phyloP scores from a whole-genome alignment of 2,113 vertebrate species.

The Poeciliopsis retropinna region DNA sequence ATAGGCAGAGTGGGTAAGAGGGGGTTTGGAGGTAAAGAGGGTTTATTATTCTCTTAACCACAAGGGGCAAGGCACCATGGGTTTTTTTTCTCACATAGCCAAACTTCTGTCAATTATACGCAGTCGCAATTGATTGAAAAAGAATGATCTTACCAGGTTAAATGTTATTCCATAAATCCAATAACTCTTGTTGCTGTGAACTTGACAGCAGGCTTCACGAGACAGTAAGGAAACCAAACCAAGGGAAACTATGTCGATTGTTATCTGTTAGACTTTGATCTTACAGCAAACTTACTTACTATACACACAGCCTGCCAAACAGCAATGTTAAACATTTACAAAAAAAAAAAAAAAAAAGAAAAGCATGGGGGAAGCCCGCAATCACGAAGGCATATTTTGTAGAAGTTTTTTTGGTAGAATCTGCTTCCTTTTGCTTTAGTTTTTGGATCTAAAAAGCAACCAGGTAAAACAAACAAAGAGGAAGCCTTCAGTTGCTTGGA shows the following conservation, averaged over 20 bases:
- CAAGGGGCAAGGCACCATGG: constrained; percentile 28
- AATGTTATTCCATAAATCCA: constrained; percentile 5
- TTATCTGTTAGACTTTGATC: constrained; percentile 62
- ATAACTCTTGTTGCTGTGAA: neutral
- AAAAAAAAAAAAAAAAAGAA: neutral
- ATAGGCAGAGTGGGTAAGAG: constrained; percentile 23
- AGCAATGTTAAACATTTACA: constrained; percentile 64
- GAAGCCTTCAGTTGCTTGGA: constrained; percentile 66
- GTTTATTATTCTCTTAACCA: constrained; percentile 67
- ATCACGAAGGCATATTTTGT: neutral
- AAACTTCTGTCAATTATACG: constrained; percentile 28
- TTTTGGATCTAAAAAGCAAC: neutral
- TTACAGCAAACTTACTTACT: constrained; percentile 24
- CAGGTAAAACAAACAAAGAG: constrained; percentile 8
- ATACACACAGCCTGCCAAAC: constrained; percentile 13
- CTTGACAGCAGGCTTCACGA: neutral
- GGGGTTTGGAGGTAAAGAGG: constrained; percentile 14
- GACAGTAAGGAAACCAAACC: neutral
- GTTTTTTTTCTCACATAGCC: constrained; percentile 25
- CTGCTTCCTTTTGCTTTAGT: neutral
- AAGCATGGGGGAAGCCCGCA: neutral
- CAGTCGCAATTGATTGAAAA: neutral
- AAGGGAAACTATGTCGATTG: neutral
- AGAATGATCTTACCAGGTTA: constrained; percentile 41
- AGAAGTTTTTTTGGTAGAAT: neutral